Evolutionary conservation across 2,797 vertebrate genomes (phyloP).

Genomic region (Ibycter americanus): DNA sequence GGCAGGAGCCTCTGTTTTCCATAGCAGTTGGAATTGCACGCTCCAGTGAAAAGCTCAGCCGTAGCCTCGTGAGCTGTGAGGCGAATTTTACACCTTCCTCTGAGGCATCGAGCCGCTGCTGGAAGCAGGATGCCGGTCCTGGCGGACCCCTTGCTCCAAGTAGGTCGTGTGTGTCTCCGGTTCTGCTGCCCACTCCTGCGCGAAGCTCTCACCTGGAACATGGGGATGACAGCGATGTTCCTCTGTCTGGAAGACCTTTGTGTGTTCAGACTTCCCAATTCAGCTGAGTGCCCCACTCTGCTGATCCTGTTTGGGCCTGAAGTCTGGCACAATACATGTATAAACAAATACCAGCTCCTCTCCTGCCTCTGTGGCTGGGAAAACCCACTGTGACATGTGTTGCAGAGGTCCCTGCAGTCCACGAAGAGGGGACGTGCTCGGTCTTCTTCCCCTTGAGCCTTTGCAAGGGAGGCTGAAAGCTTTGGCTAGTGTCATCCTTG

Average conservation of each 20-base stretch:
- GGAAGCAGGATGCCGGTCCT: background rate
- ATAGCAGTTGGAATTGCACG: accelerated
- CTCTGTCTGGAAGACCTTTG: background rate
- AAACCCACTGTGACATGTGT: accelerated
- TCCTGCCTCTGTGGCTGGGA: background rate
- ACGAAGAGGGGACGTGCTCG: background rate
- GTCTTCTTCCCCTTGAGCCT: background rate
- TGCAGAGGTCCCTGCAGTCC: background rate
- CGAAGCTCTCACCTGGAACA: accelerated
- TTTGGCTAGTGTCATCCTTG: background rate
- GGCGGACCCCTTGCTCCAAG: background rate
- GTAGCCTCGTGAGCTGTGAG: background rate
- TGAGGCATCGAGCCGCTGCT: background rate
- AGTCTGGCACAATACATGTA: accelerated
- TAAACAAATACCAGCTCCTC: background rate
- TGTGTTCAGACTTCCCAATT: accelerated
- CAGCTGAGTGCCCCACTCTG: accelerated
- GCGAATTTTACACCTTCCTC: background rate
- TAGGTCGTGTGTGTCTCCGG: accelerated
- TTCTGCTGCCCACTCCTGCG: background rate
- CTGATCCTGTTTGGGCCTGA: background rate
- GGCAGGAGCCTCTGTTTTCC: background rate
- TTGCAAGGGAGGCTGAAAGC: background rate
- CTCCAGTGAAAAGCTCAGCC: accelerated
- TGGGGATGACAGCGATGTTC: accelerated